Evolutionary conservation across 2,888 invertebrate species (phyloP).

Genomic region (Sinotaia quadrata): DNA sequence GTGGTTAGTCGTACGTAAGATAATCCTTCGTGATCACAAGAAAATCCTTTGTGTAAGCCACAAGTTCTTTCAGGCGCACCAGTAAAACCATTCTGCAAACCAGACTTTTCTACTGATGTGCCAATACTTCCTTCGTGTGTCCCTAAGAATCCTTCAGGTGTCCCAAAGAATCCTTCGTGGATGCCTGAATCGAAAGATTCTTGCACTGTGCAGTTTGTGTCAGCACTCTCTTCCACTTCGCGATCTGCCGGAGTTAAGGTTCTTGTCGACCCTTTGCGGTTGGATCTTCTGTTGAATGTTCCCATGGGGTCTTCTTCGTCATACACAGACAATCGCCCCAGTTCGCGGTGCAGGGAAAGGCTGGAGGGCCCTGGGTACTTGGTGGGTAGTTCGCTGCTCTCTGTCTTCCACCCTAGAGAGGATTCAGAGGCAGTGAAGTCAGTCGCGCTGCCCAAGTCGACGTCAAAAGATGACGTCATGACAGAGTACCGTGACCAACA

Average conservation of each 20-base stretch:
- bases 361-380: conserved; percentile 37
- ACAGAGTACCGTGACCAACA: conserved; percentile 47
- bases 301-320: conserved; percentile 35
- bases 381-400: conserved; percentile 42
- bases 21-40: too few relatives aligned
- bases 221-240: background rate
- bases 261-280: conserved; percentile 2
- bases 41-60: too few relatives aligned
- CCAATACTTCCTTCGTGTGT: too few relatives aligned
- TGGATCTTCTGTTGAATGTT: conserved; percentile 28
- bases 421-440: conserved; percentile 58
- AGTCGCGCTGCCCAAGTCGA: conserved; percentile 41
- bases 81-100: too few relatives aligned
- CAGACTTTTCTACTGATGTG: too few relatives aligned
- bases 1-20: too few relatives aligned
- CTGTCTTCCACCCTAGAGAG: conserved; percentile 48
- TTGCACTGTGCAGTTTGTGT: conserved; percentile 36
- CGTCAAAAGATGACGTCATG: conserved; percentile 50
- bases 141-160: too few relatives aligned
- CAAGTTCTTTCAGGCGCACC: too few relatives aligned
- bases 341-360: conserved; percentile 34
- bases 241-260: background rate
- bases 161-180: conserved; percentile 41
- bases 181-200: conserved; percentile 56
- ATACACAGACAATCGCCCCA: conserved; percentile 28